phyloP scores from a whole-genome alignment of 2,888 invertebrate genomes.

The Yponomeuta cagnagella region DNA sequence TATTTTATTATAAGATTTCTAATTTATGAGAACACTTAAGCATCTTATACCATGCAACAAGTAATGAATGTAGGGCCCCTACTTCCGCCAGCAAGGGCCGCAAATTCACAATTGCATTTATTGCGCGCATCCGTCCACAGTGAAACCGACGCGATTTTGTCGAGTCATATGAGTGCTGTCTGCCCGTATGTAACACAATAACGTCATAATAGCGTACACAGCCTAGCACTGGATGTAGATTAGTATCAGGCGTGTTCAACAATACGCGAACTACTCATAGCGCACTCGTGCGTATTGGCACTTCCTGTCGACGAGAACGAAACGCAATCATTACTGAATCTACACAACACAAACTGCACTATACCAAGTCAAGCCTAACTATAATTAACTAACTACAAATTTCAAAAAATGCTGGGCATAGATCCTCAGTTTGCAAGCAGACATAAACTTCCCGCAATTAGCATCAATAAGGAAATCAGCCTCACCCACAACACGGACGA shows the following conservation, averaged over 20 bases:
- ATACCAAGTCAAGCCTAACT: too few species aligned
- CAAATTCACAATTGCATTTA: neutral
- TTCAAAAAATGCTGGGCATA: neutral
- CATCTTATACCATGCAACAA: neutral
- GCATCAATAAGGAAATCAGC: neutral
- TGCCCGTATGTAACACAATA: neutral
- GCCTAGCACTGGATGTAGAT: neutral
- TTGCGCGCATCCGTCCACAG: neutral
- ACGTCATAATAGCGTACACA: too few species aligned
- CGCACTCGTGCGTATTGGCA: neutral
- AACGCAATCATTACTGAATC: neutral
- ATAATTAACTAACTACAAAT: too few species aligned
- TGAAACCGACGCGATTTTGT: neutral
- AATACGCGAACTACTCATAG: neutral
- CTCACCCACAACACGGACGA: neutral
- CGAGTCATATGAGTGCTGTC: neutral
- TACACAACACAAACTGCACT: neutral
- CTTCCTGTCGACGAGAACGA: neutral
- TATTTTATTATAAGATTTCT: too few species aligned
- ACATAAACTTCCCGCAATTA: neutral
- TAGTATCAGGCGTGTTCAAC: neutral
- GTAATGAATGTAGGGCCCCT: constrained; percentile 6
- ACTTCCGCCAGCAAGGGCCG: neutral
- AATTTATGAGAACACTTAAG: neutral
- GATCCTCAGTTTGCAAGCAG: neutral